phyloP scores from a whole-genome alignment of 2,113 vertebrate species.

The Oryzias javanicus region DNA sequence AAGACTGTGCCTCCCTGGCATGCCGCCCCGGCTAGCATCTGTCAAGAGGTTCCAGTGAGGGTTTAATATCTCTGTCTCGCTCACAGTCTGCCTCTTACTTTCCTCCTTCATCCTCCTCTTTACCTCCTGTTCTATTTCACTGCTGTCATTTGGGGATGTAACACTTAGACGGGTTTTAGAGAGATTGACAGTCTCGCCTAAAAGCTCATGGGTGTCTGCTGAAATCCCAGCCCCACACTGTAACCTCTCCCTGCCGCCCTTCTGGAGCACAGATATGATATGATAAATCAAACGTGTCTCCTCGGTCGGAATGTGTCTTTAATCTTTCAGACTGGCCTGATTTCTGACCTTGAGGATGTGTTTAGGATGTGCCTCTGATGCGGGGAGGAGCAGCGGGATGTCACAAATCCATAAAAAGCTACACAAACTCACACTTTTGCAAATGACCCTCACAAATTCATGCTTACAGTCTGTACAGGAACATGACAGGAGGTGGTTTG shows the following conservation, averaged over 20 bases:
- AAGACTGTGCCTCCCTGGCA: constrained; percentile 66
- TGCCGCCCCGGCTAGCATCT: constrained; percentile 58
- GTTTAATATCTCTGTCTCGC: constrained; percentile 55
- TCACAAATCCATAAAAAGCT: constrained; percentile 11
- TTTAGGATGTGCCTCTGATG: constrained; percentile 49
- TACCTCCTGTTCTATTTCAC: constrained; percentile 29
- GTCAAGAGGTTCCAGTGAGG: constrained; percentile 46
- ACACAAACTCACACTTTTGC: constrained; percentile 2
- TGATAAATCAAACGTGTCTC: constrained; percentile 60
- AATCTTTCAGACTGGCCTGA: constrained; percentile 69
- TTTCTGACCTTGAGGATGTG: constrained; percentile 68
- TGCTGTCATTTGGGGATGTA: constrained; percentile 25
- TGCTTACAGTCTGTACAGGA: no score
- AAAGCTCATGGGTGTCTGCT: constrained; percentile 25
- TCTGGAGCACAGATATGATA: constrained; percentile 23
- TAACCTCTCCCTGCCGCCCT: constrained; percentile 30
- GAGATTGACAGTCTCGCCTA: constrained; percentile 9
- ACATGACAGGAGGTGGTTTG: no score
- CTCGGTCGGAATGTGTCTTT: constrained; percentile 65
- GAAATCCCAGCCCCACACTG: constrained; percentile 8
- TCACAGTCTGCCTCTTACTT: constrained; percentile 31
- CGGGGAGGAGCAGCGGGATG: constrained; percentile 29
- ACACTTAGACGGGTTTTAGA: constrained; percentile 30
- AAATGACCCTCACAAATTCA: no score
- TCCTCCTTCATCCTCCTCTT: constrained; percentile 2